Evolutionary conservation across 2,797 vertebrate genomes (phyloP).

Genomic region (Sebastes elongatus): DNA sequence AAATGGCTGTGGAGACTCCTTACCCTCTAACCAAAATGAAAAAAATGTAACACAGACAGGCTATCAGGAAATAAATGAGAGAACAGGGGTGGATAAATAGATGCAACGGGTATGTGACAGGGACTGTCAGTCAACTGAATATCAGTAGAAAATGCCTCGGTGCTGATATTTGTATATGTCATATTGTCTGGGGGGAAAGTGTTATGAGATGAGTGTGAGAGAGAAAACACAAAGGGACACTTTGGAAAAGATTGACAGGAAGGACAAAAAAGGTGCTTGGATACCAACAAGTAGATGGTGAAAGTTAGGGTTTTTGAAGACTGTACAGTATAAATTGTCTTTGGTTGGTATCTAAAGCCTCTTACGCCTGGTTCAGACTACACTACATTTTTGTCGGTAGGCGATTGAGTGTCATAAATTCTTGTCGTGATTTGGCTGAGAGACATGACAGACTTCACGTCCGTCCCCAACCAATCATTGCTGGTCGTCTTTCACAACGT

Average conservation of each 20-base stretch:
- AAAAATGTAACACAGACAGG: not conserved
- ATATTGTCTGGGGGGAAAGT: not conserved
- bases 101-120: not conserved
- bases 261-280: not conserved
- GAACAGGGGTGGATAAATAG: not conserved
- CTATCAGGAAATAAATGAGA: not conserved
- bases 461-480: rapidly evolving
- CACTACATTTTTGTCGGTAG: too few relatives aligned
- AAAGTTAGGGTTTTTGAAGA: too few relatives aligned
- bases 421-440: too few relatives aligned
- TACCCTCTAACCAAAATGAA: not conserved
- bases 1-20: constrained; percentile 18
- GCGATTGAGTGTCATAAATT: too few relatives aligned
- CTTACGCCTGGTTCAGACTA: too few relatives aligned
- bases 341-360: too few relatives aligned
- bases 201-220: not conserved
- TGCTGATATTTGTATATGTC: not conserved
- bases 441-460: too few relatives aligned
- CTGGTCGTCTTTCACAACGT: too few relatives aligned
- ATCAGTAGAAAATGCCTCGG: not conserved
- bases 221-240: not conserved
- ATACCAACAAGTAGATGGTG: not conserved
- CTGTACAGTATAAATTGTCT: too few relatives aligned
- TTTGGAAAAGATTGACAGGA: not conserved
- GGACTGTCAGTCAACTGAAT: not conserved